Evolutionary conservation across 1,140 invertebrate species (phyloP).

Genomic region (Anastrepha ludens): DNA sequence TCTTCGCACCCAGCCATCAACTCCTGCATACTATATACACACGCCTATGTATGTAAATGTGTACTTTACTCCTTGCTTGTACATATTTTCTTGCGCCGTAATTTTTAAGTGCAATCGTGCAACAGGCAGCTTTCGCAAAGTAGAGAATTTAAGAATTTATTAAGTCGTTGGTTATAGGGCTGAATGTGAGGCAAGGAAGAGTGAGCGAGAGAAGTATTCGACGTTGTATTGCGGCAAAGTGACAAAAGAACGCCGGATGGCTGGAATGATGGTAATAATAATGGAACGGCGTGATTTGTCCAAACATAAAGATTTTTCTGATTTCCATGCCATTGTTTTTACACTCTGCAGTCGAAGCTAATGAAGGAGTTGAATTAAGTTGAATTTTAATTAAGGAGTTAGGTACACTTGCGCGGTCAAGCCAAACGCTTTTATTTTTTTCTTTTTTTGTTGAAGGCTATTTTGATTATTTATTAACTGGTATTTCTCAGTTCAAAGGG

Average conservation of each 20-base stretch:
- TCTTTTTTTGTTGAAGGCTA: too few relatives aligned
- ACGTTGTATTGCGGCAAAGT: neutral
- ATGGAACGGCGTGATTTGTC: neutral
- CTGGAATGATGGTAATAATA: constrained; percentile 17
- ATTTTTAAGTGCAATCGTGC: neutral
- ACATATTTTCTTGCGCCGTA: neutral
- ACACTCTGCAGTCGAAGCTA: neutral
- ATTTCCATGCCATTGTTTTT: neutral
- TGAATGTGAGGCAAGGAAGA: neutral
- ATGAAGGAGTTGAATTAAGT: neutral
- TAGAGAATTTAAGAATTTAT: neutral
- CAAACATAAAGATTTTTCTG: neutral
- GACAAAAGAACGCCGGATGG: neutral
- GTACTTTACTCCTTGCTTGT: neutral
- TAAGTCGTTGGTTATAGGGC: neutral
- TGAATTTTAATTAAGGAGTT: neutral
- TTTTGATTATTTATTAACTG: too few relatives aligned
- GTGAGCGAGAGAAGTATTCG: neutral
- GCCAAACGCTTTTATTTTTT: too few relatives aligned
- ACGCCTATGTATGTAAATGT: too few relatives aligned
- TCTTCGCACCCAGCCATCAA: too few relatives aligned
- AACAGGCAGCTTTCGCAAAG: neutral
- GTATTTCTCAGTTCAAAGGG: too few relatives aligned
- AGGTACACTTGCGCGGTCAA: too few relatives aligned
- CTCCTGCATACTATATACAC: too few relatives aligned